Conservation (phyloP, 2,113 vertebrate species). For the Hyla sarda region DNA sequence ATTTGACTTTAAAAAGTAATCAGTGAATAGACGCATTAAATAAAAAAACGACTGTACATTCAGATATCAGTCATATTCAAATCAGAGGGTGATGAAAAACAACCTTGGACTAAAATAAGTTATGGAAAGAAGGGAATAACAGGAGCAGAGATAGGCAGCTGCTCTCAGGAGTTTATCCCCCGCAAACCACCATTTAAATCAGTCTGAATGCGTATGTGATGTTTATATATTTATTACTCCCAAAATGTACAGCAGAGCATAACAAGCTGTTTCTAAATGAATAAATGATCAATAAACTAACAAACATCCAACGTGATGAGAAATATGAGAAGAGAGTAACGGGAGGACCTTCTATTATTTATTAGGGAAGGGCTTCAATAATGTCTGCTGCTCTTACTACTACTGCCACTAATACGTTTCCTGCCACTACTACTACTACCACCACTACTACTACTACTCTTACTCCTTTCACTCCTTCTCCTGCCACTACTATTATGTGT, state of each 20-base stretch:
- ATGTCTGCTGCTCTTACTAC: not conserved
- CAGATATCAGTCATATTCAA: not conserved
- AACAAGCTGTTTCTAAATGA: constrained; percentile 23
- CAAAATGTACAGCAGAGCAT: constrained; percentile 21
- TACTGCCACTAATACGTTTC: not conserved
- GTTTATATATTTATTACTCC: constrained; percentile 3
- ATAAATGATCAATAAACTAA: constrained; percentile 34
- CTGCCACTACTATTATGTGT: too few relatives aligned
- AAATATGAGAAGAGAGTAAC: not conserved
- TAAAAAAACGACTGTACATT: constrained; percentile 8
- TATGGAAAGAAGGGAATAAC: not conserved
- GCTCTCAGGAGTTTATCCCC: not conserved
- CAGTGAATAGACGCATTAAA: not conserved
- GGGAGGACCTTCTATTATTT: not conserved
- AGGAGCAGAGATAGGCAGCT: not conserved
- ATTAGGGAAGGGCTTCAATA: not conserved
- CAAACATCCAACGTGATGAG: not conserved
- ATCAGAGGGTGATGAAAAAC: constrained; percentile 1
- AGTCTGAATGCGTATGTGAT: not conserved
- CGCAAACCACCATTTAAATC: not conserved
- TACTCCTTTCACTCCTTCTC: too few relatives aligned
- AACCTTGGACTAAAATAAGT: not conserved
- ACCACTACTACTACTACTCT: not conserved
- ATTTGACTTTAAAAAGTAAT: not conserved
- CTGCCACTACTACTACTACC: not conserved